phyloP scores from a whole-genome alignment of 1,140 invertebrate species.

The Platorchestia sp. region DNA sequence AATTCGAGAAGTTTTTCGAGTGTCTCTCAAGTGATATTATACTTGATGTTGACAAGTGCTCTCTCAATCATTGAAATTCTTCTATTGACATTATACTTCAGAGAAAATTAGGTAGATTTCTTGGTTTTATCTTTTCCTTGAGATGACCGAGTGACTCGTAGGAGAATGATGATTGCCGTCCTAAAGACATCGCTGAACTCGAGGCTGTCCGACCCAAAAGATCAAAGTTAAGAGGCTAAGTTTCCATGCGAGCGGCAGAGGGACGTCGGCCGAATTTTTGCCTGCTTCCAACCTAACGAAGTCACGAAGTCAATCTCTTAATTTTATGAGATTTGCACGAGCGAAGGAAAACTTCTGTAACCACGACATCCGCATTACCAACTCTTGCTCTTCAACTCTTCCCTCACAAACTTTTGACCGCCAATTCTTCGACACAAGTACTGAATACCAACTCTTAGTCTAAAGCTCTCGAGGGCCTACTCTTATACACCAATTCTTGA shows the following conservation, averaged over 20 bases:
- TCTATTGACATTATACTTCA: too few species aligned
- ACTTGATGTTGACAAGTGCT: too few species aligned
- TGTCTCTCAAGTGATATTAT: too few species aligned
- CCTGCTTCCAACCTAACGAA: conserved; percentile 42
- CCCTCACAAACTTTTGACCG: not conserved
- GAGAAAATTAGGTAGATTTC: too few species aligned
- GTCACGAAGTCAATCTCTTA: conserved; percentile 54
- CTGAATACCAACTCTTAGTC: not conserved
- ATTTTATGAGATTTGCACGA: conserved; percentile 52
- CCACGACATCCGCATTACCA: conserved; percentile 37
- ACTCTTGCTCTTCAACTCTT: not conserved
- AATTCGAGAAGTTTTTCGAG: too few species aligned
- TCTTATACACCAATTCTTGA: not conserved
- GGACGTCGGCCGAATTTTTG: not conserved
- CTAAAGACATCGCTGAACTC: not conserved
- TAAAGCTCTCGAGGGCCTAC: not conserved
- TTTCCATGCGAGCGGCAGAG: not conserved
- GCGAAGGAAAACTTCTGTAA: conserved; percentile 46
- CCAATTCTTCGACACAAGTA: not conserved
- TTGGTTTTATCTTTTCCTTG: too few species aligned
- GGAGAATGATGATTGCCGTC: not conserved
- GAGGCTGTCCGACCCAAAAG: not conserved
- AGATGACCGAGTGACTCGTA: too few species aligned
- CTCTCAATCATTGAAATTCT: too few species aligned
- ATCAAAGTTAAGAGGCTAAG: not conserved